These are phyloP conservation scores for Drosophila obscura DNA, from an alignment of 1,140 invertebrate genomes.

Conservation along the genomic window DNA sequence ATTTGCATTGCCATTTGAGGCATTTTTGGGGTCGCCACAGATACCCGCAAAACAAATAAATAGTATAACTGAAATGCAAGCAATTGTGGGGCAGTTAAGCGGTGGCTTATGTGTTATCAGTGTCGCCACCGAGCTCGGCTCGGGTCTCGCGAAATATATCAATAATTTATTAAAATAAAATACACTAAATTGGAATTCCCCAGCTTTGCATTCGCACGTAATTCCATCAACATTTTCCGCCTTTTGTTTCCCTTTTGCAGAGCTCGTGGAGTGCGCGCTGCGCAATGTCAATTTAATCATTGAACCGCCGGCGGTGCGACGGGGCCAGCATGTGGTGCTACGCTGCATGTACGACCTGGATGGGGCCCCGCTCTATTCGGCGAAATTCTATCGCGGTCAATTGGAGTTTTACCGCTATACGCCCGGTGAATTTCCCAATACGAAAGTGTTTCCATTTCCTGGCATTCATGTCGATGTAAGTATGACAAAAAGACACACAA, in stretches of 20 bases:
- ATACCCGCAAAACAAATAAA: slow-evolving; percentile 10
- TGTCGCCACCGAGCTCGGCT: slow-evolving; percentile 25
- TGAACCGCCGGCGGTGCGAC: slow-evolving; percentile 86
- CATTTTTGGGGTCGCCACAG: slow-evolving; percentile 22
- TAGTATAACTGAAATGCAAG: slow-evolving; percentile 21
- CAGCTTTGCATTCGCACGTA: slow-evolving; percentile 40
- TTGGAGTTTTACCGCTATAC: slow-evolving; percentile 91
- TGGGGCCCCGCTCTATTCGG: slow-evolving; percentile 89
- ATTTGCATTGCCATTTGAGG: slow-evolving; percentile 29
- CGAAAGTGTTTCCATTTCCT: slow-evolving; percentile 88
- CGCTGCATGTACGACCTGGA: slow-evolving; percentile 90
- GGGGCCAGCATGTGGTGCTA: slow-evolving; percentile 87
- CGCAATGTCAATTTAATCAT: slow-evolving; percentile 85
- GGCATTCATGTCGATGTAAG: slow-evolving; percentile 92
- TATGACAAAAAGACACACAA: slow-evolving; percentile 63
- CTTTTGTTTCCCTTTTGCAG: slow-evolving; percentile 50
- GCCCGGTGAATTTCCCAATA: slow-evolving; percentile 88
- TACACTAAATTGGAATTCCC: slow-evolving; percentile 55
- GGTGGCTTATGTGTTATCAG: slow-evolving; percentile 54
- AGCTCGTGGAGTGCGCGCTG: slow-evolving; percentile 75
- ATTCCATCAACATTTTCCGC: slow-evolving; percentile 25
- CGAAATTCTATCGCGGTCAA: slow-evolving; percentile 91
- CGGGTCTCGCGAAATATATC: slow-evolving; percentile 37
- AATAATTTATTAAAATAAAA: slow-evolving; percentile 62
- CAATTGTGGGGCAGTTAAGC: slow-evolving; percentile 53